Percentiles rank a stretch among this genome's conserved stretches.
phyloP scores from a whole-genome alignment of 1,140 invertebrate species.

The Aradophagus sp. region DNA sequence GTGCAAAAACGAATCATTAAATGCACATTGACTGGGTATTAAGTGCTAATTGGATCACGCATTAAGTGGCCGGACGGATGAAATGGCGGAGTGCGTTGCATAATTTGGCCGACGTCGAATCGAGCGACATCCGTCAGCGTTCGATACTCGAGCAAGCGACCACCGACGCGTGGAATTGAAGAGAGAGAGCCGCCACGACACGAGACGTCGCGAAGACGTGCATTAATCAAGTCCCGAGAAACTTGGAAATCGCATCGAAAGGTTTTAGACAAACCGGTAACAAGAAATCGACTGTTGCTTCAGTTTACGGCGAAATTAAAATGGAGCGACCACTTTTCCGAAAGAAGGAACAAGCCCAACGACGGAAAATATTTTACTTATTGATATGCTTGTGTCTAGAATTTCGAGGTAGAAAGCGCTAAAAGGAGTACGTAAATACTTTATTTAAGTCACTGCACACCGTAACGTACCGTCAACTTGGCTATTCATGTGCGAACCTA shows the following conservation, averaged over 20 bases:
- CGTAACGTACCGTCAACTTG: too few relatives aligned
- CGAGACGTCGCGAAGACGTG: conserved; percentile 26
- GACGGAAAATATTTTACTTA: conserved; percentile 32
- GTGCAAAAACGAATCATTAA: conserved; percentile 21
- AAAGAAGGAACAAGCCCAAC: conserved; percentile 28
- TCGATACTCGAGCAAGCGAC: conserved; percentile 26
- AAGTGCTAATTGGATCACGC: conserved; percentile 41
- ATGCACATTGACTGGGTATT: conserved; percentile 24
- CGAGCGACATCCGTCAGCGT: conserved; percentile 35
- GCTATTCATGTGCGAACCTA: too few relatives aligned
- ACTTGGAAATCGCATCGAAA: conserved; percentile 26
- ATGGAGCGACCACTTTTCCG: conserved; percentile 32
- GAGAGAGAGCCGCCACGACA: conserved; percentile 23
- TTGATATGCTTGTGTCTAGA: conserved; percentile 12
- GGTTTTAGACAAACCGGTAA: conserved; percentile 36
- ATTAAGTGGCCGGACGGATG: conserved; percentile 21
- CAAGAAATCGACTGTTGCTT: conserved; percentile 47
- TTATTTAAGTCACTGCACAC: too few relatives aligned
- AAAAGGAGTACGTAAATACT: too few relatives aligned
- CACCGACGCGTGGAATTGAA: conserved; percentile 6
- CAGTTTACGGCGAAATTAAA: conserved; percentile 51
- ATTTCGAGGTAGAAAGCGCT: conserved; percentile 19
- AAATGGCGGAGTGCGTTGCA: conserved; percentile 33
- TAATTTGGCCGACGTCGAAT: conserved; percentile 19
- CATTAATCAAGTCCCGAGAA: conserved; percentile 50